Conservation (phyloP, 2,888 invertebrate species). For the Tipula lateralis region DNA sequence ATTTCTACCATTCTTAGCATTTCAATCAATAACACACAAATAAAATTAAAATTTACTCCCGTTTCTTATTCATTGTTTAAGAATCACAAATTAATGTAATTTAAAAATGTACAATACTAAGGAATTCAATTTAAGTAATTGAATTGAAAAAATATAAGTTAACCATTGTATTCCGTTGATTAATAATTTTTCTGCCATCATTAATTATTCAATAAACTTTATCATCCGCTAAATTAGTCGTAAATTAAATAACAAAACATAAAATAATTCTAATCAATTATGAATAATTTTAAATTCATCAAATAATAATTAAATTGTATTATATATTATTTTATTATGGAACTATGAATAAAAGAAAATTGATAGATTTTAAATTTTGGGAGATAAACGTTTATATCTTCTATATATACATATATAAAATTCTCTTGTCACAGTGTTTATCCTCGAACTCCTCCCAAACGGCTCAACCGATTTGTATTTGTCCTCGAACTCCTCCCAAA, state of each 20-base stretch:
- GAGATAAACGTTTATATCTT: too few relatives aligned
- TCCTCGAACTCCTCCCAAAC: too few relatives aligned
- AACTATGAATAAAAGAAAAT: too few relatives aligned
- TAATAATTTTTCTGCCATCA: background rate
- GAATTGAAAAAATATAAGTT: background rate
- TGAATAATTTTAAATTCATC: background rate
- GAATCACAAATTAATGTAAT: background rate
- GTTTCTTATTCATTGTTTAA: too few relatives aligned
- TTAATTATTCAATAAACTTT: background rate
- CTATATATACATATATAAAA: too few relatives aligned
- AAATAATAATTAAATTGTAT: conserved; percentile 1
- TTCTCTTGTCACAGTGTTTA: too few relatives aligned
- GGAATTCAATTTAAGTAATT: background rate
- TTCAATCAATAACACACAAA: too few relatives aligned
- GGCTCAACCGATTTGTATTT: too few relatives aligned
- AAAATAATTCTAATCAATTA: background rate
- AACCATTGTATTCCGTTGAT: background rate
- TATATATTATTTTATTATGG: background rate
- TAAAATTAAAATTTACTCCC: too few relatives aligned
- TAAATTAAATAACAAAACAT: background rate
- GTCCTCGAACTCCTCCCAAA: too few relatives aligned
- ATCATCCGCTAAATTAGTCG: background rate
- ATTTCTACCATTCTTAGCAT: too few relatives aligned
- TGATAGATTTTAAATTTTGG: too few relatives aligned
- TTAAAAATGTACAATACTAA: background rate